phyloP scores from a whole-genome alignment of 1,140 invertebrate genomes.

The Bombus confusus region DNA sequence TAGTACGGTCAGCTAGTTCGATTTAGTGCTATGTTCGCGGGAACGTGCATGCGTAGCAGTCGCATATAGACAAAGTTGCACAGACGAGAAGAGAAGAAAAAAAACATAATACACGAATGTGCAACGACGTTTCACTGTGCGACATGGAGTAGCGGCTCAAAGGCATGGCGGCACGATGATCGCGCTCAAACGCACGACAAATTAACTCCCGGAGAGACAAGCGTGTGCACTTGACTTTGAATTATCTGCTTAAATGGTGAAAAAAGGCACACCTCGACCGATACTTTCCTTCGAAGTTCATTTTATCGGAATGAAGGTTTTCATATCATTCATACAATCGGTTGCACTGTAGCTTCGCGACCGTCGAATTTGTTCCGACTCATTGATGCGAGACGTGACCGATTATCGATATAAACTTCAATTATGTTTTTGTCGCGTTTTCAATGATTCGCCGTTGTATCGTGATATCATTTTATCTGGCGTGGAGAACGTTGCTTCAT shows the following conservation, averaged over 20 bases:
- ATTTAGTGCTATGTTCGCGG: not conserved
- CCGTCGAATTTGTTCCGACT: constrained; percentile 3
- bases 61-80: constrained; percentile 1
- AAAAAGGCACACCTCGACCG: constrained; percentile 7
- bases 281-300: not conserved
- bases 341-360: not conserved
- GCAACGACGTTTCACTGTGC: constrained; percentile 33
- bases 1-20: constrained; percentile 16
- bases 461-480: not conserved
- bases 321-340: not conserved
- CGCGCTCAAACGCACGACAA: constrained; percentile 56
- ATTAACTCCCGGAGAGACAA: constrained; percentile 50
- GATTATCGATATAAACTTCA: constrained; percentile 4
- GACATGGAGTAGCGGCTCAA: constrained; percentile 34
- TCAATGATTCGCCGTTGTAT: not conserved
- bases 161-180: constrained; percentile 45
- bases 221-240: constrained; percentile 60
- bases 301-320: constrained; percentile 30
- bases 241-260: constrained; percentile 50
- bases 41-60: not conserved
- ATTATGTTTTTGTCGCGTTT: not conserved
- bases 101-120: not conserved
- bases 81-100: not conserved
- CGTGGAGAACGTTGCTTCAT: not conserved
- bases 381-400: constrained; percentile 13